phyloP scores from a whole-genome alignment of 2,888 invertebrate species.

The Eupithecia vulgata region DNA sequence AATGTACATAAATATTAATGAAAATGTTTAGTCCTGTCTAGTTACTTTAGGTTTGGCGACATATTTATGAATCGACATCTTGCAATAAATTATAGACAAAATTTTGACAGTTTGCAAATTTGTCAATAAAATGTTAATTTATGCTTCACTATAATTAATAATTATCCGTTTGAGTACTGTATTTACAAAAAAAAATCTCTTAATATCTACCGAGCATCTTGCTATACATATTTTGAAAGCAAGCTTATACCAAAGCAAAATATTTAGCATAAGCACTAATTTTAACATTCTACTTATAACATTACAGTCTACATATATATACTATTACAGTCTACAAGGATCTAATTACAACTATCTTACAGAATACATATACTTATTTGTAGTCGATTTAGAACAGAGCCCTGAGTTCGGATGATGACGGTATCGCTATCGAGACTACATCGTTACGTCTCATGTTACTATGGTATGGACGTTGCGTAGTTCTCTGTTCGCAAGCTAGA shows the following conservation, averaged over 20 bases:
- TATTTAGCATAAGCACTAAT: constrained; percentile 1
- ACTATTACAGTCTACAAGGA: not conserved
- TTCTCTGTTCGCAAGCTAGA: not conserved
- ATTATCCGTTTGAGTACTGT: too few species aligned
- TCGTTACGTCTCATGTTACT: not conserved
- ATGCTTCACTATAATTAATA: too few species aligned
- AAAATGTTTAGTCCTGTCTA: too few species aligned
- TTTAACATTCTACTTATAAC: not conserved
- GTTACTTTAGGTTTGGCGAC: too few species aligned
- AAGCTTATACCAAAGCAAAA: constrained; percentile 1
- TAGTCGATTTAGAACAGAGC: not conserved
- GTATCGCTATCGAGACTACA: not conserved
- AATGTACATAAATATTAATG: too few species aligned
- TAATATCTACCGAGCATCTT: not conserved
- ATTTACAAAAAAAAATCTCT: not conserved
- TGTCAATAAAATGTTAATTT: too few species aligned
- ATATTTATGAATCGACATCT: too few species aligned
- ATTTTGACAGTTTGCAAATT: too few species aligned
- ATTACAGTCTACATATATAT: not conserved
- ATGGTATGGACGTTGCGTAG: not conserved
- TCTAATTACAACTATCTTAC: not conserved
- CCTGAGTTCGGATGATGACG: not conserved
- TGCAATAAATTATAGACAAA: too few species aligned
- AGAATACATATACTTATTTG: not conserved
- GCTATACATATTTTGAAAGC: constrained; percentile 8